Percentiles rank a stretch among this genome's conserved stretches.
Conservation (phyloP, 2,888 invertebrate genomes). For the Rotaria sp. region DNA sequence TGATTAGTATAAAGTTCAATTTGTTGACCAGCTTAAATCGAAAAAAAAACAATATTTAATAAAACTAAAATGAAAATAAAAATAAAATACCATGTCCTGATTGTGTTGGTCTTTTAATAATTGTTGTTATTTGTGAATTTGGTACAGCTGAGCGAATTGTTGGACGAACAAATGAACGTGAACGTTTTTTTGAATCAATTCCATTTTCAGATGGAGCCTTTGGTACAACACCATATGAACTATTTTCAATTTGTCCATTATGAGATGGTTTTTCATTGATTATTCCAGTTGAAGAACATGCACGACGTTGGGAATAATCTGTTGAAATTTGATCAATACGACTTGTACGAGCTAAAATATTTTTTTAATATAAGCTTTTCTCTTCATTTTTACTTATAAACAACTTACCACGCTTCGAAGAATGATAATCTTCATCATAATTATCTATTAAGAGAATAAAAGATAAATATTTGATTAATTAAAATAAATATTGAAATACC, state of each 20-base stretch:
- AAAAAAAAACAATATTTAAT: not conserved
- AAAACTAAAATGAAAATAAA: not conserved
- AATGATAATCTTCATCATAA: not conserved
- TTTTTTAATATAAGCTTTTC: not conserved
- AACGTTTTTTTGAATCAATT: not conserved
- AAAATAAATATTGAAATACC: not conserved
- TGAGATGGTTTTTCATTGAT: not conserved
- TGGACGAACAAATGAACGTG: constrained; percentile 13
- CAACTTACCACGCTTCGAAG: not conserved
- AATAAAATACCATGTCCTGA: not conserved
- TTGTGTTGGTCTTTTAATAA: not conserved
- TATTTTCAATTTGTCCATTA: not conserved
- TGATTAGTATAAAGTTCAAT: constrained; percentile 3
- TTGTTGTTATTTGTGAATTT: not conserved
- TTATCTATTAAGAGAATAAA: not conserved
- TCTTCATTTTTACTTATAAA: not conserved
- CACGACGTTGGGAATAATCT: not conserved
- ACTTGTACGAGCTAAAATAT: constrained; percentile 8
- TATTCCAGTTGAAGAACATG: not conserved
- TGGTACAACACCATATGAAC: not conserved
- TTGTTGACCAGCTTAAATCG: not conserved
- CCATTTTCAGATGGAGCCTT: not conserved
- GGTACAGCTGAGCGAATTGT: constrained; percentile 6
- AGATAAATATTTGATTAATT: no score
- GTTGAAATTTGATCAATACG: not conserved